Evolutionary conservation across 2,888 invertebrate species (phyloP), one percentile per base, ranked within the genome.

Genomic region (Cephonodes hylas): DNA sequence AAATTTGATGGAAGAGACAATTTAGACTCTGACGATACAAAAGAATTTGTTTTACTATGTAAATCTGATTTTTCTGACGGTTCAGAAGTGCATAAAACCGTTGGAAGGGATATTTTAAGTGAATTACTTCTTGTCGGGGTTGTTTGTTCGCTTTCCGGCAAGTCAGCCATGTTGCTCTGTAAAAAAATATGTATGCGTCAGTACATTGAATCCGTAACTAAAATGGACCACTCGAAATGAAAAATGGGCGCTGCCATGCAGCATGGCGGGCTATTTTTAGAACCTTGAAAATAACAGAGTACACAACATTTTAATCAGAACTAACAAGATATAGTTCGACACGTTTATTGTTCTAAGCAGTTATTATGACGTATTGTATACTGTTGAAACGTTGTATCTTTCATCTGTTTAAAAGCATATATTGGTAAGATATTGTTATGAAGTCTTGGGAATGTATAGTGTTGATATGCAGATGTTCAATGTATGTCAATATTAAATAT

Each of bases 11-110:
- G 87, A 60, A 90, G 76, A 8, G 91, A 90, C 65, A 84, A 71
- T 63, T 91, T 89, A 1, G 90, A 91, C 48, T 89, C 89, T 0
- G 91, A 89, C 18, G 84, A 77, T n/a, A 81, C 67, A 42, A 87
- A 80, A 10, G 80, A 70, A 65, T 77, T 83, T 0, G 74, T 62
- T 70, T 79, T 80, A 3, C 73, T 64, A 34, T 79, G 63, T 57
- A 81, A 69, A 42, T 81, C 74, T 7, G 81, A 69, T 56, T 77
- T 77, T 20, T 81, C 78, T 7, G 77, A 63, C 46, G 78, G 68
- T 60, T 83, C 81, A 42, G 85, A 75, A 34, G 91, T 84, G 64
- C 88, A 88, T 7, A 90, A 83, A 64, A 91, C 89, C 44, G 89
- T 88, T 1, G 91, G 90, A 45, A 91, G 70, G 62, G 86, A 76